Evolutionary conservation across 2,888 invertebrate species (phyloP).

Genomic region (Philhelius pedissequus): DNA sequence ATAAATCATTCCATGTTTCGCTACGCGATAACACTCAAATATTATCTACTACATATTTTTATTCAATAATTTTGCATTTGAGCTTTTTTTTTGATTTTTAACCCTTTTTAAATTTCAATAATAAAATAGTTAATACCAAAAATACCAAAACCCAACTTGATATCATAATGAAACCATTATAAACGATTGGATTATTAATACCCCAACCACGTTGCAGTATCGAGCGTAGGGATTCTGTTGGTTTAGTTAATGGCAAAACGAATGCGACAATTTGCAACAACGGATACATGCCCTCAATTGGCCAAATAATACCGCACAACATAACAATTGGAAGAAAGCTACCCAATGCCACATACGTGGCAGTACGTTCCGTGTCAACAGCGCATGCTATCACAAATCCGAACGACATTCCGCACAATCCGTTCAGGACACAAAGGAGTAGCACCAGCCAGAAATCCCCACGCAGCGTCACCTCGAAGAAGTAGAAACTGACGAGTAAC

Average conservation of each 20-base stretch:
- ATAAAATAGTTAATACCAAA: conserved; percentile 85
- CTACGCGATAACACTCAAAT: not conserved
- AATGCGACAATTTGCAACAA: conserved; percentile 86
- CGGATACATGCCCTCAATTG: conserved; percentile 93
- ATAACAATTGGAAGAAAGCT: conserved; percentile 92
- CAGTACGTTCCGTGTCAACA: conserved; percentile 90
- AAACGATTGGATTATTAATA: conserved; percentile 85
- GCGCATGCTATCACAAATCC: conserved; percentile 90
- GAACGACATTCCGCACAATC: conserved; percentile 96
- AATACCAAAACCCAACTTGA: conserved; percentile 89
- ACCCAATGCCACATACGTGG: conserved; percentile 91
- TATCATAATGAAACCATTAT: conserved; percentile 89
- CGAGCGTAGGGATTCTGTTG: conserved; percentile 92
- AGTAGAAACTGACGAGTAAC: conserved; percentile 86
- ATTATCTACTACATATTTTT: conserved; percentile 18
- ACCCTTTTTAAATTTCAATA: conserved; percentile 91
- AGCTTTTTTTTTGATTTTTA: conserved; percentile 76
- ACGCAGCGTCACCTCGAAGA: conserved; percentile 88
- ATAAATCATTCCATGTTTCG: conserved; percentile 1
- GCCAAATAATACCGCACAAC: conserved; percentile 96
- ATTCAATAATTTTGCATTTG: not conserved
- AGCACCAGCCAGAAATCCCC: conserved; percentile 88
- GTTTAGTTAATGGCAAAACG: conserved; percentile 90
- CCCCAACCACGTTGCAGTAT: conserved; percentile 92
- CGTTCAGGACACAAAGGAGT: conserved; percentile 88